phyloP scores from a whole-genome alignment of 2,888 invertebrate genomes.

The Drosophila diplacantha region DNA sequence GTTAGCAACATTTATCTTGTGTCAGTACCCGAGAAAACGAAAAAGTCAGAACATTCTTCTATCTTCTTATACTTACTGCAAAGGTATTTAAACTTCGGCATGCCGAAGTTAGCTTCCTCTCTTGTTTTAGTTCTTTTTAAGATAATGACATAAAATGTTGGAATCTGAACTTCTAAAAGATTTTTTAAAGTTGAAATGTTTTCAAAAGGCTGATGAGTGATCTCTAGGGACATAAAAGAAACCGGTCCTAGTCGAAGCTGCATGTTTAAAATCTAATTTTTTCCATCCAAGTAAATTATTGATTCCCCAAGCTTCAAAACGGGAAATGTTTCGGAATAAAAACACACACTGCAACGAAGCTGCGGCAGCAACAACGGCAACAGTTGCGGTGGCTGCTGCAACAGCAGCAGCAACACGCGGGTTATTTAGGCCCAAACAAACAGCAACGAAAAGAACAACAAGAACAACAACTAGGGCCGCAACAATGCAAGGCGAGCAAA shows the following conservation, averaged over 20 bases:
- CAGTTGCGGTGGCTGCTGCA: constrained; percentile 42
- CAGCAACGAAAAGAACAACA: constrained; percentile 45
- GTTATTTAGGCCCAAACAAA: constrained; percentile 60
- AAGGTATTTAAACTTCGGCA: too few relatives aligned
- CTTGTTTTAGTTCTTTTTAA: too few relatives aligned
- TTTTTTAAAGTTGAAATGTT: too few relatives aligned
- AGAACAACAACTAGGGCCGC: constrained; percentile 42
- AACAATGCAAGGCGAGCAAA: constrained; percentile 54
- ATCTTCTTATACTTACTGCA: too few relatives aligned
- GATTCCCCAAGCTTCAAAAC: constrained; percentile 8
- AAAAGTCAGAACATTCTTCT: too few relatives aligned
- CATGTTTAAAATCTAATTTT: neutral
- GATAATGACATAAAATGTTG: too few relatives aligned
- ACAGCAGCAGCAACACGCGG: constrained; percentile 60
- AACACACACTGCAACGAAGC: constrained; percentile 7
- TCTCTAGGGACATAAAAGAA: neutral
- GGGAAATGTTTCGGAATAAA: constrained; percentile 31
- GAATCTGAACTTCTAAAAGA: too few relatives aligned
- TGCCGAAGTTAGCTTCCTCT: too few relatives aligned
- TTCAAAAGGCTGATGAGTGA: neutral
- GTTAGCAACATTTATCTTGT: too few relatives aligned
- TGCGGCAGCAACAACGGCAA: constrained; percentile 25
- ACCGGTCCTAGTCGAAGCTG: neutral
- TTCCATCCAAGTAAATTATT: neutral
- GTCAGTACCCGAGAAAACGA: too few relatives aligned